phyloP scores from a whole-genome alignment of 2,113 vertebrate species.

The Vulpes vulpes region DNA sequence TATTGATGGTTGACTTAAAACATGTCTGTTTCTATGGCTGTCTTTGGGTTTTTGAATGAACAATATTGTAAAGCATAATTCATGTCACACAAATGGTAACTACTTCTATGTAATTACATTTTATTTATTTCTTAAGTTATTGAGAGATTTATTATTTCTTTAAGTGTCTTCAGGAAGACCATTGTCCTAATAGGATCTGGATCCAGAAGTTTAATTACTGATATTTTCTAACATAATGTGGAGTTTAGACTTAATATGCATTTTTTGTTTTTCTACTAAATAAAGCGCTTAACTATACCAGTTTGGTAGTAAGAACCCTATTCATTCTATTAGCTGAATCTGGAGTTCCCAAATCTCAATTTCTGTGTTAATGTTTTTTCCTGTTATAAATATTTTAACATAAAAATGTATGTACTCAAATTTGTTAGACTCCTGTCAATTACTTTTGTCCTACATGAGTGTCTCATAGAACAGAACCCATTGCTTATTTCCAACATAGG shows the following conservation, averaged over 20 bases:
- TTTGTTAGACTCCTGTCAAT: background rate
- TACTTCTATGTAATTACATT: background rate
- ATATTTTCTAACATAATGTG: background rate
- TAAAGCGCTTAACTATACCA: background rate
- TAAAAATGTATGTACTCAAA: background rate
- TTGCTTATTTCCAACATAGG: background rate
- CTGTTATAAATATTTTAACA: background rate
- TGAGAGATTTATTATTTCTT: background rate
- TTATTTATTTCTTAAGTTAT: background rate
- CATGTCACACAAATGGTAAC: background rate
- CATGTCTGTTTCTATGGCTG: background rate
- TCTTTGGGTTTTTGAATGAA: background rate
- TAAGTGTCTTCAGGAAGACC: background rate
- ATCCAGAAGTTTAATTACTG: background rate
- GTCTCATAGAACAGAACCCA: background rate
- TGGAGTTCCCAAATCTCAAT: background rate
- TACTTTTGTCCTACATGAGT: background rate
- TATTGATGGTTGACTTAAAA: background rate
- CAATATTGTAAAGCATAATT: background rate
- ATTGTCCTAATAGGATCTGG: background rate
- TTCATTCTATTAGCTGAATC: background rate
- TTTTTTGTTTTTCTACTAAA: background rate
- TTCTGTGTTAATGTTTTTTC: background rate
- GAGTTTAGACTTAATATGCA: background rate
- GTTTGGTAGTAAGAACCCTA: background rate